Percentiles rank a stretch among this genome's conserved stretches.
phyloP scores from a whole-genome alignment of 2,888 invertebrate species.

The Dicycla oo region DNA sequence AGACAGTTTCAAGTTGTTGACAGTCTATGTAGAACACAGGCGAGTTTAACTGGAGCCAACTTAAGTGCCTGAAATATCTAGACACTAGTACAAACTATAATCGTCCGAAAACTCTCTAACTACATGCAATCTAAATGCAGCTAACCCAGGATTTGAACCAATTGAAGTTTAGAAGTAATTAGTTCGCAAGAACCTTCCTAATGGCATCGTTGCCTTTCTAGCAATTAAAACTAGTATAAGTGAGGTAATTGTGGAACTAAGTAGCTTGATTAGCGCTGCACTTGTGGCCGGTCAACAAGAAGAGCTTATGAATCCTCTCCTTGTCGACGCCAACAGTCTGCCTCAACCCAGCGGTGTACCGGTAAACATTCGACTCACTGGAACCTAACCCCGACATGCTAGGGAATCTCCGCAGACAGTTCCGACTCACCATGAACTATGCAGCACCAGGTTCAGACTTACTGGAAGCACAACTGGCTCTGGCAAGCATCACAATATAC shows the following conservation, averaged over 20 bases:
- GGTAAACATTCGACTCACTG: too few species aligned
- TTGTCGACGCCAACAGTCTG: too few species aligned
- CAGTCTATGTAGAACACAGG: background rate
- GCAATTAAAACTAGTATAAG: background rate
- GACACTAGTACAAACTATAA: background rate
- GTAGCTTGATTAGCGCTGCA: background rate
- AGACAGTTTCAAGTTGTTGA: background rate
- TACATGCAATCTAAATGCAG: background rate
- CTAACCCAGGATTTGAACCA: background rate
- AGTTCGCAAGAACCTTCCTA: conserved; percentile 5
- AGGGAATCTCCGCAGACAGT: too few species aligned
- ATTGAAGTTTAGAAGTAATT: conserved; percentile 41
- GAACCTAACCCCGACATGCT: too few species aligned
- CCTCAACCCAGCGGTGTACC: too few species aligned
- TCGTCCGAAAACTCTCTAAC: background rate
- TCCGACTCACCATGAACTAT: too few species aligned
- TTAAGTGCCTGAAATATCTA: background rate
- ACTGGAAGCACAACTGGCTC: too few species aligned
- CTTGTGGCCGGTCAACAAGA: too few species aligned
- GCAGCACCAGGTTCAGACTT: too few species aligned
- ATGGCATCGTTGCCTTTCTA: background rate
- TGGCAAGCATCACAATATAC: too few species aligned
- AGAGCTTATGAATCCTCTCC: too few species aligned
- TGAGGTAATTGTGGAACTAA: background rate
- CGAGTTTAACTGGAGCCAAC: background rate